Percentiles rank a stretch among this genome's conserved stretches.
These are phyloP conservation scores for Alviniconcha marisindica DNA, from an alignment of 1,140 invertebrate species.

Conservation along the genomic window DNA sequence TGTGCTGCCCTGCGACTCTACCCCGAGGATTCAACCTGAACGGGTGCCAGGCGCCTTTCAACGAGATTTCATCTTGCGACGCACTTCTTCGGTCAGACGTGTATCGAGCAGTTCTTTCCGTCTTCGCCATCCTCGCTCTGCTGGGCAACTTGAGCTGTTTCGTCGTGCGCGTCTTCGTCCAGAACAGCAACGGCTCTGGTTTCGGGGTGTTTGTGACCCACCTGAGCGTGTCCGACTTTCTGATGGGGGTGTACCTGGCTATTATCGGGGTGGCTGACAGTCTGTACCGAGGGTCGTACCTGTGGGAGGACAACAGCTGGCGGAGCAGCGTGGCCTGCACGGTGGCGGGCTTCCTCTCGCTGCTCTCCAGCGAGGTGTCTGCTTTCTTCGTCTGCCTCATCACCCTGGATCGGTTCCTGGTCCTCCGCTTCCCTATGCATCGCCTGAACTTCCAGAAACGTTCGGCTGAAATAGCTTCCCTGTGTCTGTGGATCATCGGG, in stretches of 20 bases:
- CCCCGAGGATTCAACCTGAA: conserved; percentile 21
- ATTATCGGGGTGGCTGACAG: conserved; percentile 59
- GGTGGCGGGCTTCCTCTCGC: conserved; percentile 59
- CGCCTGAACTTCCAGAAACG: conserved; percentile 23
- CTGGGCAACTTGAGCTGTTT: conserved; percentile 55
- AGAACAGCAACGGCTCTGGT: conserved; percentile 21
- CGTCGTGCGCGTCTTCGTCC: conserved; percentile 39
- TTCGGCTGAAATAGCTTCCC: conserved; percentile 6
- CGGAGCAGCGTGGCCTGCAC: conserved; percentile 49
- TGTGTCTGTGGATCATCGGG: conserved; percentile 37
- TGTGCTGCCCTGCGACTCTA: conserved; percentile 49
- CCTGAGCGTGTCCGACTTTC: conserved; percentile 57
- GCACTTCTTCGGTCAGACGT: conserved; percentile 47
- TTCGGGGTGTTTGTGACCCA: conserved; percentile 51
- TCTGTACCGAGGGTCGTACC: conserved; percentile 53
- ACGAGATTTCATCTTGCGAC: conserved; percentile 55
- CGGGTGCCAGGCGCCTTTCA: conserved; percentile 44
- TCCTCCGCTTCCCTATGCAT: conserved; percentile 56
- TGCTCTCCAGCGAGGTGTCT: conserved; percentile 54
- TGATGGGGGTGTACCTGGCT: conserved; percentile 64
- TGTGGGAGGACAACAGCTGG: conserved; percentile 51
- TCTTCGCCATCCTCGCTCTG: conserved; percentile 49
- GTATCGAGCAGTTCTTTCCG: conserved; percentile 48
- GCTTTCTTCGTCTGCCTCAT: conserved; percentile 54
- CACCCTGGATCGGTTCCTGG: conserved; percentile 55